These are phyloP conservation scores for Lepas anatifera DNA, from an alignment of 2,888 invertebrate species.

Conservation along the genomic window DNA sequence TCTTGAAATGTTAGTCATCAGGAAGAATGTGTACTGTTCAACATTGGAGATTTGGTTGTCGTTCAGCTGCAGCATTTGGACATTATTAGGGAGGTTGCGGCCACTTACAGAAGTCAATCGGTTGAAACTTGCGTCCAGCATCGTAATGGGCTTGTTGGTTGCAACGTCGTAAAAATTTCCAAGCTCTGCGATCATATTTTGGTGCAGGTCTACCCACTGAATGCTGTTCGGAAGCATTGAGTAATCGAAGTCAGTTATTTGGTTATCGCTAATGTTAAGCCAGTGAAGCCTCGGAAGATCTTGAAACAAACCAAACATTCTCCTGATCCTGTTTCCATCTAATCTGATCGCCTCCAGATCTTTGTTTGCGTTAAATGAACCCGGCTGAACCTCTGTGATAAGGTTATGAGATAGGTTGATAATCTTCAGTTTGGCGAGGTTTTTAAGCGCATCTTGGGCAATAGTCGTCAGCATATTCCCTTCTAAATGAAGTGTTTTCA, in stretches of 20 bases:
- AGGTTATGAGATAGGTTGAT: conserved; percentile 72
- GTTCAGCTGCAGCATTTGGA: conserved; percentile 62
- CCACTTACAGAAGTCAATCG: conserved; percentile 66
- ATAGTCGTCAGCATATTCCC: conserved; percentile 72
- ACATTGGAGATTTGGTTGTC: conserved; percentile 70
- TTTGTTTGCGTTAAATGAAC: conserved; percentile 58
- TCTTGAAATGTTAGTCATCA: conserved; percentile 67
- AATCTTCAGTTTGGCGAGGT: conserved; percentile 63
- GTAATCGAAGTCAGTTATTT: conserved; percentile 70
- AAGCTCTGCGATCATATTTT: conserved; percentile 67
- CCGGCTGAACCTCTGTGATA: conserved; percentile 62
- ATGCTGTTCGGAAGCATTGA: conserved; percentile 72
- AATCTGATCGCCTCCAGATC: conserved; percentile 67
- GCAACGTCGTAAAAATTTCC: conserved; percentile 61
- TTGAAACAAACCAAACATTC: conserved; percentile 63
- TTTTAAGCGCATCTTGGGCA: conserved; percentile 63
- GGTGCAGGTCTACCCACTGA: conserved; percentile 72
- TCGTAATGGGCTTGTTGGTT: conserved; percentile 51
- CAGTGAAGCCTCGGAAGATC: conserved; percentile 68
- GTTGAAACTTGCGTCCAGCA: conserved; percentile 71
- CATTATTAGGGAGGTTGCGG: conserved; percentile 68
- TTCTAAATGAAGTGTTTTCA: conserved; percentile 67
- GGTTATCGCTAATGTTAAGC: conserved; percentile 76
- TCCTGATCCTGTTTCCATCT: conserved; percentile 66
- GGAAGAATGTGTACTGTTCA: conserved; percentile 74